Conservation (phyloP, 1,140 invertebrate species). For the Arion vulgaris region DNA sequence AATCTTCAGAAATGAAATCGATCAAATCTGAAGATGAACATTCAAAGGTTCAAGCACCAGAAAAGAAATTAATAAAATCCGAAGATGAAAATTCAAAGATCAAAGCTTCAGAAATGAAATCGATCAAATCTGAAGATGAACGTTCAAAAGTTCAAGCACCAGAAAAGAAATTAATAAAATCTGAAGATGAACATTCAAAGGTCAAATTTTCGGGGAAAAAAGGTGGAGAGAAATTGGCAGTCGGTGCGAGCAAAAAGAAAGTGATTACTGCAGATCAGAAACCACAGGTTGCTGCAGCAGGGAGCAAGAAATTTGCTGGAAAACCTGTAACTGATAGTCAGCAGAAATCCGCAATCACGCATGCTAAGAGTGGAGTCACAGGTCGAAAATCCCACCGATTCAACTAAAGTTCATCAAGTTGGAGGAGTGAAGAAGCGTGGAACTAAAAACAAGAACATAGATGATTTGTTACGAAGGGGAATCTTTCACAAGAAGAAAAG, state of each 20-base stretch:
- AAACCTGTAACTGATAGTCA: not conserved
- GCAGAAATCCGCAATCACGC: not conserved
- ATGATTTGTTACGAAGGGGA: conserved; percentile 32
- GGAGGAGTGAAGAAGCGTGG: not conserved
- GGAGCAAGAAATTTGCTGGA: not conserved
- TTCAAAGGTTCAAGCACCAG: not conserved
- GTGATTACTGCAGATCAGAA: not conserved
- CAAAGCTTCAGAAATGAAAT: too few relatives aligned
- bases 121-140: not conserved
- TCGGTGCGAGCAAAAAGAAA: too few relatives aligned
- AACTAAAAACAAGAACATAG: not conserved
- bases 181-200: not conserved
- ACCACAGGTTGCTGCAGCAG: not conserved
- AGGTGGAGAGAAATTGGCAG: not conserved
- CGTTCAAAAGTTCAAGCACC: not conserved
- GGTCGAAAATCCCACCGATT: too few relatives aligned
- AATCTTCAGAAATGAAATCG: too few relatives aligned
- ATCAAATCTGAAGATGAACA: not conserved
- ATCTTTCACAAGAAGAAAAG: conserved; percentile 31
- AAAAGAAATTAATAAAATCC: too few relatives aligned
- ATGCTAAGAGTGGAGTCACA: not conserved
- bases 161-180: not conserved
- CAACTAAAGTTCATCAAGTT: not conserved
- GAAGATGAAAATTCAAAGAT: too few relatives aligned
- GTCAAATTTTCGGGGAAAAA: not conserved